Evolutionary conservation across 2,888 invertebrate genomes (phyloP).

Genomic region (Leptinotarsa haldemani): DNA sequence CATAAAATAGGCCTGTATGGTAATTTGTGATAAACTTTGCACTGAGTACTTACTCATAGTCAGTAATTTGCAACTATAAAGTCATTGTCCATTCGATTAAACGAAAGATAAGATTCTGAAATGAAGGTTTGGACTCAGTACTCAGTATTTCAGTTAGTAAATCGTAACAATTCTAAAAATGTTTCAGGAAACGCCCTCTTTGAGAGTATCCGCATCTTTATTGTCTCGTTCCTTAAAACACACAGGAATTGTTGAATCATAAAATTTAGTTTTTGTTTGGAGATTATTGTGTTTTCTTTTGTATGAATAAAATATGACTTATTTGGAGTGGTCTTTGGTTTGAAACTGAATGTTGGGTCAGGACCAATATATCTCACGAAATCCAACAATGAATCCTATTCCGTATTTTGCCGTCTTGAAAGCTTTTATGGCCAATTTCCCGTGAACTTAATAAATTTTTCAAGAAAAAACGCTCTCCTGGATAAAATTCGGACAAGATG

Average conservation of each 20-base stretch:
- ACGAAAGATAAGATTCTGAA: no score
- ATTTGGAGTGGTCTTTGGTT: not conserved
- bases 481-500: conserved; percentile 23
- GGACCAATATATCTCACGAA: conserved; percentile 7
- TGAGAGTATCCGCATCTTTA: no score
- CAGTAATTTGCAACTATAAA: conserved; percentile 9
- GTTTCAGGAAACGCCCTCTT: not conserved
- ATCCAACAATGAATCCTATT: conserved; percentile 16
- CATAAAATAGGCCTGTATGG: not conserved
- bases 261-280: not conserved
- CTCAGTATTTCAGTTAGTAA: no score
- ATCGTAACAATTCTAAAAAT: no score
- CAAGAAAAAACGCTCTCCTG: conserved; percentile 22
- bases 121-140: no score
- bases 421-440: conserved; percentile 21
- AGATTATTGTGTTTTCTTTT: not conserved
- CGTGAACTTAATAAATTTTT: conserved; percentile 25
- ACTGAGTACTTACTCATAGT: not conserved
- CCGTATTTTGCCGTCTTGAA: conserved; percentile 5
- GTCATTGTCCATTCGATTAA: conserved; percentile 3
- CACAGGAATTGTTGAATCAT: not conserved
- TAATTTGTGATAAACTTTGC: conserved; percentile 7
- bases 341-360: not conserved
- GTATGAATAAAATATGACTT: not conserved
- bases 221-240: no score